Evolutionary conservation across 2,113 vertebrate species (phyloP), one percentile per base, ranked within the genome.

Genomic region (Symphodus melops): DNA sequence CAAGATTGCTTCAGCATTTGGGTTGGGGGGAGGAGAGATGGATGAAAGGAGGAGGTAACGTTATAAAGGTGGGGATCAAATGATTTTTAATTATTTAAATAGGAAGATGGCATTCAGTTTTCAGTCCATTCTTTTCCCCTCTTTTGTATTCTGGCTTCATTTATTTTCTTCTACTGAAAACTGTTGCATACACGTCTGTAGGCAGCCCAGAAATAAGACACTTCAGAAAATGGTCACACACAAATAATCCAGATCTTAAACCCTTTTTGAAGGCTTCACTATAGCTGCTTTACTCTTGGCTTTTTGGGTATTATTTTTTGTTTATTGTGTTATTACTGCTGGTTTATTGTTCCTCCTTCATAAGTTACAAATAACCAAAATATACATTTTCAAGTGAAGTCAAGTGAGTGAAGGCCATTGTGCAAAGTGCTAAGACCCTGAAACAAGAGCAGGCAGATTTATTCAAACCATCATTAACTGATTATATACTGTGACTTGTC

Each of bases 1-100:
- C 93, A 92, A 97, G 97, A 98, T 98, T 97, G 96, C 96, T 95
- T 96, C 94, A 95, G 93, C 95, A 95, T 95, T 93, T 11, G 94
- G 95, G 93, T 94, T 41, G 57, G 75, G 52, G 28, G 77, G 81
- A 92, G 94, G 53, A 68, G 2, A 13, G 42, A 68, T 28, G 53
- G 73, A 62, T 93, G 94, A 90, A 93, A 93, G 93, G 92, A 96
- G 94, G 68, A 68, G 60, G 69, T 68, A 66, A 74, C 81, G 44
- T 39, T 75, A 72, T 93, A 94, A 92, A 93, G 94, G 92, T 93
- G 90, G 70, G 94, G 92, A 96, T 94, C 94, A 96, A 95, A 96
- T 97, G 96, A 96, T 97, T 98, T 98, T 97, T 97, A 97, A 98
- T 93, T 94, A 94, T 94, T 91, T 95, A 95, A 97, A 96, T 95